Conservation (phyloP, 2,113 vertebrate species). For the Uropsilus gracilis region DNA sequence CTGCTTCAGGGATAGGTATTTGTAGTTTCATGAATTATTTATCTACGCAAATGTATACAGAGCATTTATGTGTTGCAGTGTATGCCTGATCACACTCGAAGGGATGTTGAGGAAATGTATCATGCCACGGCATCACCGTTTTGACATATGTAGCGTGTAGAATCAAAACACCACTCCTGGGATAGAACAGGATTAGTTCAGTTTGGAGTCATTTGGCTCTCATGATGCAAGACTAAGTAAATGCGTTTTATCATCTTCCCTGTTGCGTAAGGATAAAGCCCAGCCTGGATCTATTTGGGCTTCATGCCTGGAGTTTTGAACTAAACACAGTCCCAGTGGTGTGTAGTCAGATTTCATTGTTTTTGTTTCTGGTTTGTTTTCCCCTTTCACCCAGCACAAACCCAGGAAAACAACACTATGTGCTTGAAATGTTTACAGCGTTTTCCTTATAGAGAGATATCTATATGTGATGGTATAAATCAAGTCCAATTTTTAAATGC, state of each 20-base stretch:
- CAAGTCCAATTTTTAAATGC: background rate
- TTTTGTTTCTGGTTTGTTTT: constrained; percentile 52
- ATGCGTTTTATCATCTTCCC: constrained; percentile 60
- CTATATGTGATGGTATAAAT: background rate
- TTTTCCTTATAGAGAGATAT: constrained; percentile 14
- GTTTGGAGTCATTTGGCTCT: constrained; percentile 68
- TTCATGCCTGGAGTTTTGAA: constrained; percentile 76
- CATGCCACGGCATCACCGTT: constrained; percentile 45
- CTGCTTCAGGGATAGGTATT: constrained; percentile 66
- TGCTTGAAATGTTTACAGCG: background rate
- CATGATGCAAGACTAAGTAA: constrained; percentile 60
- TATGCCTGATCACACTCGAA: constrained; percentile 63
- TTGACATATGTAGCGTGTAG: constrained; percentile 66
- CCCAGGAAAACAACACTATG: background rate
- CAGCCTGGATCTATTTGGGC: constrained; percentile 65
- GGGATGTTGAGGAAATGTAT: constrained; percentile 62
- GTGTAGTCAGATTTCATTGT: constrained; percentile 50
- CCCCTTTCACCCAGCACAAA: constrained; percentile 16
- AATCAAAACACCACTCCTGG: constrained; percentile 58
- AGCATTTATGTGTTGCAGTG: constrained; percentile 55
- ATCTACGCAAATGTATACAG: constrained; percentile 68
- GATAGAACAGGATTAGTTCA: constrained; percentile 70
- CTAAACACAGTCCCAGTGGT: constrained; percentile 74
- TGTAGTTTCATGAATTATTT: constrained; percentile 77
- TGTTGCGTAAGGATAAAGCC: constrained; percentile 68